phyloP scores from a whole-genome alignment of 2,113 vertebrate species.

The Oreochromis niloticus region DNA sequence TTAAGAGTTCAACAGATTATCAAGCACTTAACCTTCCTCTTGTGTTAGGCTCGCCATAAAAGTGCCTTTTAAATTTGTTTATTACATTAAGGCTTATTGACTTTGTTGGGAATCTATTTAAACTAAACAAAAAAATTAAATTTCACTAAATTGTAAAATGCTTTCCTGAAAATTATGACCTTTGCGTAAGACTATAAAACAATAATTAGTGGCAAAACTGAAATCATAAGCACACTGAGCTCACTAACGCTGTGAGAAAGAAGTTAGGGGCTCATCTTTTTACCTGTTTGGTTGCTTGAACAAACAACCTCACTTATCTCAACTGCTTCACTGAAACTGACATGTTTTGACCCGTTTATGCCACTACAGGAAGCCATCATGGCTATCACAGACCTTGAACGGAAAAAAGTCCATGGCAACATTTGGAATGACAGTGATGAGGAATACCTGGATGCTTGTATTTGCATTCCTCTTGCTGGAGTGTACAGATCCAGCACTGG shows the following conservation, averaged over 20 bases:
- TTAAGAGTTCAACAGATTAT: background rate
- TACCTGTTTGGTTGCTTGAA: background rate
- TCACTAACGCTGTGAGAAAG: too few species aligned
- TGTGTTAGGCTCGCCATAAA: fast-evolving
- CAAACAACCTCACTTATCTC: background rate
- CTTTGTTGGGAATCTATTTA: background rate
- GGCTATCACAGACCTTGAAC: background rate
- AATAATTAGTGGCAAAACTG: background rate
- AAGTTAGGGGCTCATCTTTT: background rate
- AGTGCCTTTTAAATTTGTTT: background rate
- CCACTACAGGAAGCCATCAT: background rate
- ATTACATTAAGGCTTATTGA: background rate
- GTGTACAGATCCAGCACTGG: background rate
- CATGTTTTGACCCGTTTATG: background rate
- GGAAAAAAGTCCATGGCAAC: background rate
- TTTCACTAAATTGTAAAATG: background rate
- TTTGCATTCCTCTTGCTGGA: background rate
- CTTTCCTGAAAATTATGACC: background rate
- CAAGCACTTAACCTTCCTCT: background rate
- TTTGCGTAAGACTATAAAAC: background rate
- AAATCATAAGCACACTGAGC: background rate
- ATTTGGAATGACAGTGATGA: background rate
- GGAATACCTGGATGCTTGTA: background rate
- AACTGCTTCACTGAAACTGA: background rate
- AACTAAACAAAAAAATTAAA: background rate